These are phyloP conservation scores for Calameuta idolon DNA, from an alignment of 2,888 invertebrate species.

Conservation along the genomic window DNA sequence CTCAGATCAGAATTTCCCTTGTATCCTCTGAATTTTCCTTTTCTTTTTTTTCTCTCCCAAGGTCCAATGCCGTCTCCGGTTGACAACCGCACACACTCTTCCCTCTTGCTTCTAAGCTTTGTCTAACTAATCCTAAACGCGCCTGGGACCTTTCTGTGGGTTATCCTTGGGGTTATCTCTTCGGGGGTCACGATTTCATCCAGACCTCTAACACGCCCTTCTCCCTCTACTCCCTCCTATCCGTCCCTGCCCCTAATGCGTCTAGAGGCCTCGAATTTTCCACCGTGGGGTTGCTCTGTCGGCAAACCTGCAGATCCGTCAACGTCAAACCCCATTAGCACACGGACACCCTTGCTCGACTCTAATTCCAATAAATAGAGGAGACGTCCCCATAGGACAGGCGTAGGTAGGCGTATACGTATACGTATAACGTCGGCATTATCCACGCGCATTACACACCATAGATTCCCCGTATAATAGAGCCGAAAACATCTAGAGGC, in stretches of 20 bases:
- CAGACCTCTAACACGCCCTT: not conserved
- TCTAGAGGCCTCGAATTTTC: not conserved
- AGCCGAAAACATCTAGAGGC: not conserved
- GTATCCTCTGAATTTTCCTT: not conserved
- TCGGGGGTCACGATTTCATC: not conserved
- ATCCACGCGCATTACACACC: not conserved
- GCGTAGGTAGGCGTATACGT: not conserved
- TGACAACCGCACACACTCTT: not conserved
- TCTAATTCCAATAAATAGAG: conserved; percentile 45
- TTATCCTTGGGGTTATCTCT: not conserved
- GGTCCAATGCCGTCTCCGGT: not conserved
- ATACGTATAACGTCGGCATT: not conserved
- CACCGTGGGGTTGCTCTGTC: conserved; percentile 1
- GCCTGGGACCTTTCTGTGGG: not conserved
- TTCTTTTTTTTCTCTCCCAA: too few species aligned
- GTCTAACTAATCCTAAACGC: not conserved
- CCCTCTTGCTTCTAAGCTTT: not conserved
- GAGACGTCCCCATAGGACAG: not conserved
- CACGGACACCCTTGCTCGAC: conserved; percentile 37
- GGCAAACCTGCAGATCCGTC: conserved; percentile 55
- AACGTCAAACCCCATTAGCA: conserved; percentile 60
- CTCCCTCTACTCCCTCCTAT: not conserved
- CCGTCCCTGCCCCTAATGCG: not conserved
- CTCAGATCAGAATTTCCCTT: not conserved
- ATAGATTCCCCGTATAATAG: not conserved